Evolutionary conservation across 2,113 vertebrate genomes (phyloP), one percentile per base, ranked within the genome.

Genomic region (Malurus elegans): DNA sequence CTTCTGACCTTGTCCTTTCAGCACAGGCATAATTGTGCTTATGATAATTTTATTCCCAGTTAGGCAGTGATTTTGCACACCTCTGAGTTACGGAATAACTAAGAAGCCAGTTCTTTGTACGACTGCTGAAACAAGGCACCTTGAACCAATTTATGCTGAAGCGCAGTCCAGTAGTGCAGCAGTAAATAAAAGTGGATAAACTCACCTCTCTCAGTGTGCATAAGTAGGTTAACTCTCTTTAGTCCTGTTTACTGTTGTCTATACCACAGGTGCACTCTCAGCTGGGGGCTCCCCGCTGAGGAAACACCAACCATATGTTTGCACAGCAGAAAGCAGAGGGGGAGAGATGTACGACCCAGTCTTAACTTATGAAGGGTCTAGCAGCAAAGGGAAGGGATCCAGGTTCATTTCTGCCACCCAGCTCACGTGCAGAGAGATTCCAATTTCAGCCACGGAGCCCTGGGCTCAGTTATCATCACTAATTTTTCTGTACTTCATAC

Each of bases 21-120:
- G 76, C 83, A 87, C 54, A 79, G 76, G 62, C 91, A 94, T 94
- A 95, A 95, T 95, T 96, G 80, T 48, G 79, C 92, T 92, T 96
- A 95, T 91, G 90, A 93, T 97, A 96, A 95, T 94, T 95, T 95
- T 95, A 94, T 94, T 95, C 87, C 90, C 92, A 85, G 94, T 95
- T 96, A 96, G 83, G 92, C 91, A 79, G 91, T 11, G 26, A 93
- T 95, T 94, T 92, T 95, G 94, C 94, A 94, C 92, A 94, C 92
- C 87, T 96, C 94, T 73, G 92, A 92, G 94, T 86, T 92, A 73
- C 81, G 86, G 88, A 94, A 95, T 93, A 84, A 88, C 91, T 92
- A 81, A 97, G 91, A 82, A 94, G 90, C 91, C 82, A 57, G 36
- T 51, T 87, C 66, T 72, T 58, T n/a, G 38, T 64, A 67, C 9